Evolutionary conservation across 2,113 vertebrate genomes (phyloP), one percentile per base, ranked within the genome.

Genomic region (Formicarius rufipectus): DNA sequence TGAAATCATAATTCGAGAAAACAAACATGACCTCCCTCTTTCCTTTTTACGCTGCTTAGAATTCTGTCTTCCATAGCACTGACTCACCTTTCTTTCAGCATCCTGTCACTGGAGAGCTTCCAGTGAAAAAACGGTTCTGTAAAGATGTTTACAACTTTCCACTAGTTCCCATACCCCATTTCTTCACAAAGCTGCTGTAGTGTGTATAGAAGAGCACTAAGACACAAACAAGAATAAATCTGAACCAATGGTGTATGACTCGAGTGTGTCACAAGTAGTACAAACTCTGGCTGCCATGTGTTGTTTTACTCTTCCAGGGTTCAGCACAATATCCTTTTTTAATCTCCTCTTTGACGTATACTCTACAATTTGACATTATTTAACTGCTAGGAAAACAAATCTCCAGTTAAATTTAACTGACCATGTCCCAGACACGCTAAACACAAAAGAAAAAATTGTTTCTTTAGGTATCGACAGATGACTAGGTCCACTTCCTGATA

Each of bases 1-100:
- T 90, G 64, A 96, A 96, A 96, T 84, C 62, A 64, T 79, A 95
- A 91, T 92, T 82, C 87, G 80, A 39, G 68, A 95, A 93, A 94
- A 84, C 84, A 95, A 96, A 89, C 80, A 75, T 50, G 64, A 94
- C 81, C 91, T 91, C 64, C 37, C 80, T 78, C 62, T 71, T 89
- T n/a, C 35, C 23, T 49, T 84, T 84, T 31, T 30, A 75, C 45
- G 40, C 74, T 87, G 85, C 80, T 91, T 79, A 52, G 68, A 84
- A 93, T 81, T 87, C 83, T 71, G 63, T 84, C 89, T 93, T 94
- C 66, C 66, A 84, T 82, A 89, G 87, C 87, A 92, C 73, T 66
- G 72, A 81, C 47, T 89, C 87, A 92, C 93, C 91, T 92, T 89
- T 78, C 83, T 86, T 91, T 87, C 76, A n/a, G n/a, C n/a, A n/a